These are phyloP conservation scores for Azemiops feae DNA, from an alignment of 2,113 vertebrate genomes.

Conservation along the genomic window DNA sequence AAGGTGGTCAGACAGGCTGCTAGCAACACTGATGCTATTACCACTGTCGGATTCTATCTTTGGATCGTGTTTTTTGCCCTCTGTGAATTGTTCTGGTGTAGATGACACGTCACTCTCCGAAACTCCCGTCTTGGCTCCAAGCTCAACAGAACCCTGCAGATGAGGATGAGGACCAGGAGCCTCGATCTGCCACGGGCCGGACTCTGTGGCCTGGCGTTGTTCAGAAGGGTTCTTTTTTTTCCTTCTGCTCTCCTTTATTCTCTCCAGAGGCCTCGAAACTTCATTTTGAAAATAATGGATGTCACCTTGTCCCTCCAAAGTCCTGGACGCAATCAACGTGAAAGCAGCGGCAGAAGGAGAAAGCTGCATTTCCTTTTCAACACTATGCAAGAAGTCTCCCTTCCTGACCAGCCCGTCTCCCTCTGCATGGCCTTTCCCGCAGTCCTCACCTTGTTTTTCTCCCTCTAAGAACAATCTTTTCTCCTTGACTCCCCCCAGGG, in stretches of 20 bases:
- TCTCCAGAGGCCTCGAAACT: background rate
- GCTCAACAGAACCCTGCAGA: background rate
- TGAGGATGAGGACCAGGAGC: background rate
- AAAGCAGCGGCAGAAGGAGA: conserved; percentile 27
- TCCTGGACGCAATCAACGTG: background rate
- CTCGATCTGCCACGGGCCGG: background rate
- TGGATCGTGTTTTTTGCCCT: background rate
- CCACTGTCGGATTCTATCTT: background rate
- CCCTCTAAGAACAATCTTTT: background rate
- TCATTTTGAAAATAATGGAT: background rate
- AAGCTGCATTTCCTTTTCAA: background rate
- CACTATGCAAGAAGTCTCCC: background rate
- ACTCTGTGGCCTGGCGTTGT: conserved; percentile 20
- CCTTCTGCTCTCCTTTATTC: conserved; percentile 14
- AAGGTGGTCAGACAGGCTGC: background rate
- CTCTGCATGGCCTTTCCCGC: background rate
- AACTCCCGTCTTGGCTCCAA: background rate
- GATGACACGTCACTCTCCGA: background rate
- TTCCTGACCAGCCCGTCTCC: background rate
- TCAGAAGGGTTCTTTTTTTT: background rate
- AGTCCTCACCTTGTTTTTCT: background rate
- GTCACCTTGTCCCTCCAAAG: background rate
- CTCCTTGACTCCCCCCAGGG: background rate
- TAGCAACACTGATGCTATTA: background rate
- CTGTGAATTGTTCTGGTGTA: background rate